Conservation (phyloP, 2,888 invertebrate species). For the Drosophila emarginata region DNA sequence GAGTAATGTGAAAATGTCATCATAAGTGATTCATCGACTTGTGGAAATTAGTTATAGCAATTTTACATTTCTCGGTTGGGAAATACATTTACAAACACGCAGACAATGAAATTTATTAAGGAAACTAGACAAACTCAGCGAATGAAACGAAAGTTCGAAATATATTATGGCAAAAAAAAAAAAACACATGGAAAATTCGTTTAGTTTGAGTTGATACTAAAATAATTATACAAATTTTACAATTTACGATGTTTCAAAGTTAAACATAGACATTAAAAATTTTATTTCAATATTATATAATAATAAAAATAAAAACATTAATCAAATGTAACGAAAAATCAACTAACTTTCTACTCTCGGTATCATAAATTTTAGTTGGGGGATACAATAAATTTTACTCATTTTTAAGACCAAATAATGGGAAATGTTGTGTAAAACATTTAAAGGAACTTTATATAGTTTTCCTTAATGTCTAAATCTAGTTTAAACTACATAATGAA, state of each 20-base stretch:
- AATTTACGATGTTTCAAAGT: too few species aligned
- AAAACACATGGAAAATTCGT: too few species aligned
- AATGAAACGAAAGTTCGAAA: background rate
- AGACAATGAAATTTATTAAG: background rate
- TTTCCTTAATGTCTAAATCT: background rate
- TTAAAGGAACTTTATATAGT: background rate
- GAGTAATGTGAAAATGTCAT: constrained; percentile 52
- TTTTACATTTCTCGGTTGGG: background rate
- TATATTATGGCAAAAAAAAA: background rate
- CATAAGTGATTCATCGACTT: background rate
- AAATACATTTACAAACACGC: background rate
- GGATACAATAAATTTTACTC: background rate
- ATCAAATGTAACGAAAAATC: background rate
- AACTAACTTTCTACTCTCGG: background rate
- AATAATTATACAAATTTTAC: too few species aligned
- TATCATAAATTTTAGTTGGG: background rate
- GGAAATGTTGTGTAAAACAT: background rate
- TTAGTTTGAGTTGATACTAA: too few species aligned
- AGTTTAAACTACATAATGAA: background rate
- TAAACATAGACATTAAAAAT: too few species aligned
- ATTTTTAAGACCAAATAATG: constrained; percentile 3
- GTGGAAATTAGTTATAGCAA: constrained; percentile 4
- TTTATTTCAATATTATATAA: too few species aligned
- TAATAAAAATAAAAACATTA: background rate
- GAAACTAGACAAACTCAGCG: background rate